Evolutionary conservation across 2,888 invertebrate species (phyloP).

Genomic region (Scotopteryx bipunctaria): DNA sequence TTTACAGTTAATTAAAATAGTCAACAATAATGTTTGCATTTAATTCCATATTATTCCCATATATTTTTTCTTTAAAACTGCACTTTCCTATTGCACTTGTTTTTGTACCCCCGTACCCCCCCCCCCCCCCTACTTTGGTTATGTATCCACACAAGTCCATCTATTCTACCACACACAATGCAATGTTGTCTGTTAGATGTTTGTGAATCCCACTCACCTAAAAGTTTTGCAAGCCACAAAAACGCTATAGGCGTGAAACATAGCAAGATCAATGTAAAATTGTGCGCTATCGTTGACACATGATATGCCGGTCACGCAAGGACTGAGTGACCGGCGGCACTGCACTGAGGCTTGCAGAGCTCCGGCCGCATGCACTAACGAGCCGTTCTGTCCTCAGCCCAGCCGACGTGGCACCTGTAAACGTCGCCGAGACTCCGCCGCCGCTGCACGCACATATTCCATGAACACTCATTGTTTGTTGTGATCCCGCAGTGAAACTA

Average conservation of each 20-base stretch:
- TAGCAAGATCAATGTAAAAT: conserved; percentile 3
- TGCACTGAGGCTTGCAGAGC: conserved; percentile 52
- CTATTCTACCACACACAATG: conserved; percentile 35
- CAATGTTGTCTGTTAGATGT: conserved; percentile 44
- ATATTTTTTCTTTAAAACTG: conserved; percentile 24
- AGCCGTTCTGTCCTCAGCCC: conserved; percentile 78
- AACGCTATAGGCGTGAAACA: conserved; percentile 17
- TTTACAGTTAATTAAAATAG: conserved; percentile 76
- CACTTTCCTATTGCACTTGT: conserved; percentile 29
- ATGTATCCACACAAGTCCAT: conserved; percentile 15
- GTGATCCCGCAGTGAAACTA: conserved; percentile 83
- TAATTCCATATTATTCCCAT: conserved; percentile 46
- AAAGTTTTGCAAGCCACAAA: conserved; percentile 66
- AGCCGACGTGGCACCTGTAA: conserved; percentile 78
- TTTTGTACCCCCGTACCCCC: too few relatives aligned
- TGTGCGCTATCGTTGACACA: conserved; percentile 1
- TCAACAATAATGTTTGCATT: conserved; percentile 64
- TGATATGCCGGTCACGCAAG: too few relatives aligned
- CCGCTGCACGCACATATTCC: conserved; percentile 80
- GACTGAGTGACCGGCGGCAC: not conserved
- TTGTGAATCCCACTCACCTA: conserved; percentile 62
- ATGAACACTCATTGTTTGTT: conserved; percentile 83
- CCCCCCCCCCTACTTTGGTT: conserved; percentile 30
- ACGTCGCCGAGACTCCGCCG: conserved; percentile 63
- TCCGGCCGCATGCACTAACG: conserved; percentile 78